Base-by-base conservation (phyloP, 2,113 vertebrate species). In the Hemicordylus capensis region DNA sequence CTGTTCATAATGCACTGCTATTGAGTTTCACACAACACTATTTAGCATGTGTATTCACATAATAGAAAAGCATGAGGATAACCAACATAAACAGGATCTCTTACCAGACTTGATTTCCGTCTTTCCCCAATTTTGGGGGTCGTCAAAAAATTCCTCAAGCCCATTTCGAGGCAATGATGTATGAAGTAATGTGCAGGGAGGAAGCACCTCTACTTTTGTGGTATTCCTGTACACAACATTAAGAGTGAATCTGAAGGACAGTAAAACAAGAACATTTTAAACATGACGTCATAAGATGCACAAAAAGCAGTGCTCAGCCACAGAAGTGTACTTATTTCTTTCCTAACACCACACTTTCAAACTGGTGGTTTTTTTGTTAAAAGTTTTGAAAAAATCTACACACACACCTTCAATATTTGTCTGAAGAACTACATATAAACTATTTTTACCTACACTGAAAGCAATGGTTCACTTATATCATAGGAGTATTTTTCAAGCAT, bases 141-240 rank as follows among this genome's bases (percentile, higher is more conserved):
- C 85, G 96, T 99, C 98, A 93, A 99, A 99, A 93, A 99, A 99
- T 76, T 99, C 98, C 12, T 99, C 97, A 31, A 99, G 96, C 9
- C 98, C 98, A 89, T 91, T 97, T 37, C 44, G 96, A 87, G 94
- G 93, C 61, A 92, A 26, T 17, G 97, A 96, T 1, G 97, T 97
- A 88, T 99, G 98, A 86, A 99, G 70, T 8, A 93, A 78, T 81
- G 93, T 95, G 90, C 91, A 88, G 20, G 95, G 95, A 59, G 5
- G 34, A 67, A 90, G 15, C 5, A 84, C 82, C 79, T 90, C 81
- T 4, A 0, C 4, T 84, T 82, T 85, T 22, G 64, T 12, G 4
- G 15, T 4, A 75, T n/a, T 91, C 84, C 83, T 87, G 14, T 51
- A 72, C 15, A 88, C 78, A 0, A 91, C 39, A 74, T 34, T 88